These are phyloP conservation scores for Dolichallabes microphthalmus DNA, from an alignment of 2,113 vertebrate species.

Conservation along the genomic window DNA sequence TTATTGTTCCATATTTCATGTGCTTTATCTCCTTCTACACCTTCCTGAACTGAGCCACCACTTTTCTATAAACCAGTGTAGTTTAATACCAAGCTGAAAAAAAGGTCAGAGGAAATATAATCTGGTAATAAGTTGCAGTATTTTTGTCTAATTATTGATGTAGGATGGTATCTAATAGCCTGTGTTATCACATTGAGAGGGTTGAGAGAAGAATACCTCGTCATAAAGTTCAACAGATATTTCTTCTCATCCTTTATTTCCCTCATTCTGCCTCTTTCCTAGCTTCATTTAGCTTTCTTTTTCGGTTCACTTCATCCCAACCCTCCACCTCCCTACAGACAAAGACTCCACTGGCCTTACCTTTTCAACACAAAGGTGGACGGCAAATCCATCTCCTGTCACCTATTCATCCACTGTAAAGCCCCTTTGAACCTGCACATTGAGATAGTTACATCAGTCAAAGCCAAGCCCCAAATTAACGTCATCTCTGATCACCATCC, in stretches of 20 bases:
- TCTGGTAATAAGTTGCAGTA: not conserved
- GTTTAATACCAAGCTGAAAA: slow-evolving; percentile 17
- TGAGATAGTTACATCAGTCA: slow-evolving; percentile 75
- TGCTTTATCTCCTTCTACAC: slow-evolving; percentile 39
- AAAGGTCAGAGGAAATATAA: slow-evolving; percentile 36
- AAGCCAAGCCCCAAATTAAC: slow-evolving; percentile 69
- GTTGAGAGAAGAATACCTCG: not conserved
- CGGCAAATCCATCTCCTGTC: slow-evolving; percentile 67
- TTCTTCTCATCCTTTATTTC: slow-evolving; percentile 22
- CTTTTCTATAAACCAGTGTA: slow-evolving; percentile 19
- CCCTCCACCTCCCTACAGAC: slow-evolving; percentile 31
- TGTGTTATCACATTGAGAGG: not conserved
- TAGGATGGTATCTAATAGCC: slow-evolving; percentile 2
- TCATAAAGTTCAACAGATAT: slow-evolving; percentile 19
- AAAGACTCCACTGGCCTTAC: slow-evolving; percentile 47
- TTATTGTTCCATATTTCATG: slow-evolving; percentile 41
- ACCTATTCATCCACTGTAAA: slow-evolving; percentile 67
- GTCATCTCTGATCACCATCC: slow-evolving; percentile 70
- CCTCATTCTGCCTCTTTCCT: slow-evolving; percentile 10
- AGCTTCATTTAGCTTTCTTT: slow-evolving; percentile 33
- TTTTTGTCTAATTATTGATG: slow-evolving; percentile 25
- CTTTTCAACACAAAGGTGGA: slow-evolving; percentile 59
- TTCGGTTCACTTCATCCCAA: slow-evolving; percentile 33
- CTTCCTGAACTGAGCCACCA: slow-evolving; percentile 19
- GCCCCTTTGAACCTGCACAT: slow-evolving; percentile 67